Conservation (phyloP, 2,113 vertebrate species). For the Terrapene triunguis region DNA sequence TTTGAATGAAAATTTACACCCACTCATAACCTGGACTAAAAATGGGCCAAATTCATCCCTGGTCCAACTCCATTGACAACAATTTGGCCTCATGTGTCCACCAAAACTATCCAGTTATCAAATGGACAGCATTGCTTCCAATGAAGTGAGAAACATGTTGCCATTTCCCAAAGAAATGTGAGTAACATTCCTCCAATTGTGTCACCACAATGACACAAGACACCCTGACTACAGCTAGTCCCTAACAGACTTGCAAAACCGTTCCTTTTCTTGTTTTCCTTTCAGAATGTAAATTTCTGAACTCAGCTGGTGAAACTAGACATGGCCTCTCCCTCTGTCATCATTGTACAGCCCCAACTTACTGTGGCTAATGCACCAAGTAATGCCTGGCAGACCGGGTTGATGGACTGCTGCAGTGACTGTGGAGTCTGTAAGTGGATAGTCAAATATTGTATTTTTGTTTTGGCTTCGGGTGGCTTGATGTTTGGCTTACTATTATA, state of each 20-base stretch:
- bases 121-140: not conserved
- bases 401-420: constrained; percentile 77
- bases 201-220: not conserved
- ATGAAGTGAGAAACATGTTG: not conserved
- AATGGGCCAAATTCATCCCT: not conserved
- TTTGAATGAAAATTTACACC: not conserved
- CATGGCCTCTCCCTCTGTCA: not conserved
- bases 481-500: not conserved
- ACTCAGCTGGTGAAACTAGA: not conserved
- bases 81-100: not conserved
- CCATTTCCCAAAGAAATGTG: not conserved
- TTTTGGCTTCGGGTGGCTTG: not conserved
- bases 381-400: constrained; percentile 64
- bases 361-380: rapidly evolving
- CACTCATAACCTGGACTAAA: not conserved
- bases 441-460: not conserved
- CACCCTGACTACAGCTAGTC: not conserved
- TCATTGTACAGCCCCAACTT: constrained; percentile 4
- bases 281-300: not conserved
- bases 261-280: not conserved
- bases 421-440: constrained; percentile 74
- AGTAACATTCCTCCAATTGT: not conserved
- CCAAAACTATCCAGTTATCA: not conserved
- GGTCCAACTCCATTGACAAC: not conserved
- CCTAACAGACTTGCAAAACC: not conserved